Evolutionary conservation across 1,140 invertebrate genomes (phyloP).

Genomic region (Heliconius himera): DNA sequence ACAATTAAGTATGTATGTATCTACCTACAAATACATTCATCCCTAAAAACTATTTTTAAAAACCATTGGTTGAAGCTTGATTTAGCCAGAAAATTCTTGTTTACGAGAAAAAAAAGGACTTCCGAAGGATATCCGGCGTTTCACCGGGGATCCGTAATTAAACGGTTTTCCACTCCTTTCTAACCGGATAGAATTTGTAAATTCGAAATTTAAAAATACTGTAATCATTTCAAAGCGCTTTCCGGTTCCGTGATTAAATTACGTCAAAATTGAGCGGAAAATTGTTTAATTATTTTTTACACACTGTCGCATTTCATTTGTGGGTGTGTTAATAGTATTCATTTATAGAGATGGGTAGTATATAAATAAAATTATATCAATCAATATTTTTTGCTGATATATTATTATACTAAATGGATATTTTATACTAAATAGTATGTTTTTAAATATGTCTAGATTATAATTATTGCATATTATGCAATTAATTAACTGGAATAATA

Average conservation of each 20-base stretch:
- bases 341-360: background rate
- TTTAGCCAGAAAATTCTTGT: constrained; percentile 39
- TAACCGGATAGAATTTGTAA: constrained; percentile 35
- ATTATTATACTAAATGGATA: too few relatives aligned
- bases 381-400: too few relatives aligned
- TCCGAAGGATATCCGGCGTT: constrained; percentile 42
- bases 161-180: constrained; percentile 39
- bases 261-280: constrained; percentile 10
- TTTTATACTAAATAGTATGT: too few relatives aligned
- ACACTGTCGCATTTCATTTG: background rate
- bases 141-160: constrained; percentile 39
- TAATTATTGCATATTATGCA: too few relatives aligned
- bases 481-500: too few relatives aligned
- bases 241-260: constrained; percentile 11
- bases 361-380: background rate
- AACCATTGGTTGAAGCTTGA: constrained; percentile 2
- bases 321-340: background rate
- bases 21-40: background rate
- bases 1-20: background rate
- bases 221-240: constrained; percentile 21
- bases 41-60: constrained; percentile 1
- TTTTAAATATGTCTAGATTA: too few relatives aligned
- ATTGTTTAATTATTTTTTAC: background rate
- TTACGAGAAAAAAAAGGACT: constrained; percentile 39
- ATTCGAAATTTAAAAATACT: constrained; percentile 28